Base-by-base conservation (phyloP, 2,797 vertebrate species). In the Denticeps clupeoides region DNA sequence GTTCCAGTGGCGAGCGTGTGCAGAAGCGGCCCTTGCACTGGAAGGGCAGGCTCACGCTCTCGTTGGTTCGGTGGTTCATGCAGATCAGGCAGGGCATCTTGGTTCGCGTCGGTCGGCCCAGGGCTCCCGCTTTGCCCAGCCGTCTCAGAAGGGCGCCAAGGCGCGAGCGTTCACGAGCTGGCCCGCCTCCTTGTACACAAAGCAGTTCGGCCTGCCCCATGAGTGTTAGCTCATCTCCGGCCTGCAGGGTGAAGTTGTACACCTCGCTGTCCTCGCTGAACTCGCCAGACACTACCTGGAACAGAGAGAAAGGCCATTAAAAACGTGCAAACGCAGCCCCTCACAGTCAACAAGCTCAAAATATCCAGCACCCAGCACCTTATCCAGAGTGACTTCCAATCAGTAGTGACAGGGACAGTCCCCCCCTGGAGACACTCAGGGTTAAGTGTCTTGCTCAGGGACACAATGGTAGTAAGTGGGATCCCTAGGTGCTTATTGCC, bases 261-360 rank as follows among this genome's bases (percentile, higher is more conserved):
- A 91, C 84, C 73, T 97, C 94, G 25, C 93, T 97, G 82, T 97
- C 93, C 74, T 98, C 93, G 13, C 93, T 97, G 85, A 97, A 97
- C 74, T 97, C 93, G 2, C 93, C 92, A 0, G 94, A 97, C 52
- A 93, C 89, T 72, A 98, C 93, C 93, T 98, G 58, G 12, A 49
- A 35, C 35, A 40, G 32, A 25, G 22, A 23, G 38, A 21, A n/a
- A 8, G 35, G 49, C 37, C 27, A 25, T 9, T 25, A 25, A 24
- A 8, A 2, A 28, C 9, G 11, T 3, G 7, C 28, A 29, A 10
- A 29, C 10, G n/a, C 28, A 4, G 28, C 29, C 28, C n/a, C 28
- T 29, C 28, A 32, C 29, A 32, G 3, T n/a, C n/a, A n/a, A n/a
- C n/a, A n/a, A n/a, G n/a, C n/a, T n/a, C n/a, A n/a, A n/a, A n/a